Evolutionary conservation across 2,888 invertebrate genomes (phyloP).

Genomic region (Amaurobius ferox): DNA sequence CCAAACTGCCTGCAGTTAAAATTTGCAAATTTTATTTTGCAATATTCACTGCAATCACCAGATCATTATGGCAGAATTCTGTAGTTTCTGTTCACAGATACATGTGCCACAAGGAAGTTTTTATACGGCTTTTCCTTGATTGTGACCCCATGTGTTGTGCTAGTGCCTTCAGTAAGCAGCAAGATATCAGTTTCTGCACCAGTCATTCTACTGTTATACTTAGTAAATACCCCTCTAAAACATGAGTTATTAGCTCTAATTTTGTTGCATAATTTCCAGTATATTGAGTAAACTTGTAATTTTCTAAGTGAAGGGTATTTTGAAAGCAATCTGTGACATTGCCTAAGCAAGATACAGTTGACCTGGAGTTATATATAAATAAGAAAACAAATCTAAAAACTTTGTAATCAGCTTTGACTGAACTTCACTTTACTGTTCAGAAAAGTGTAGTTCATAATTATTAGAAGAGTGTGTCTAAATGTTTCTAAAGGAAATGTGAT

Average conservation of each 20-base stretch:
- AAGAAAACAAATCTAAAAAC: neutral
- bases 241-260: slow-evolving; percentile 59
- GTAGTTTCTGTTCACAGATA: slow-evolving; percentile 71
- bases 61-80: slow-evolving; percentile 66
- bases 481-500: slow-evolving; percentile 39
- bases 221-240: slow-evolving; percentile 54
- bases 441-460: slow-evolving; percentile 53
- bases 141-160: slow-evolving; percentile 72
- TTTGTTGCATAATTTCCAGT: slow-evolving; percentile 52
- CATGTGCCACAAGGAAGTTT: slow-evolving; percentile 72
- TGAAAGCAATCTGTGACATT: neutral
- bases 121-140: slow-evolving; percentile 71
- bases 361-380: slow-evolving; percentile 4
- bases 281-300: slow-evolving; percentile 33
- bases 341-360: slow-evolving; percentile 2
- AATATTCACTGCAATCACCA: slow-evolving; percentile 48
- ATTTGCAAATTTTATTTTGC: slow-evolving; percentile 11
- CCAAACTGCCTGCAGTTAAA: slow-evolving; percentile 55
- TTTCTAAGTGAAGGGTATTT: slow-evolving; percentile 43
- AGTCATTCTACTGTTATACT: slow-evolving; percentile 63
- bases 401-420: neutral
- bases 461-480: slow-evolving; percentile 35
- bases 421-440: slow-evolving; percentile 22
- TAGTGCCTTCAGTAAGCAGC: slow-evolving; percentile 73
- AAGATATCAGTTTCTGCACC: slow-evolving; percentile 72